Evolutionary conservation across 2,113 vertebrate species (phyloP).

Genomic region (Pomatostomus ruficeps): DNA sequence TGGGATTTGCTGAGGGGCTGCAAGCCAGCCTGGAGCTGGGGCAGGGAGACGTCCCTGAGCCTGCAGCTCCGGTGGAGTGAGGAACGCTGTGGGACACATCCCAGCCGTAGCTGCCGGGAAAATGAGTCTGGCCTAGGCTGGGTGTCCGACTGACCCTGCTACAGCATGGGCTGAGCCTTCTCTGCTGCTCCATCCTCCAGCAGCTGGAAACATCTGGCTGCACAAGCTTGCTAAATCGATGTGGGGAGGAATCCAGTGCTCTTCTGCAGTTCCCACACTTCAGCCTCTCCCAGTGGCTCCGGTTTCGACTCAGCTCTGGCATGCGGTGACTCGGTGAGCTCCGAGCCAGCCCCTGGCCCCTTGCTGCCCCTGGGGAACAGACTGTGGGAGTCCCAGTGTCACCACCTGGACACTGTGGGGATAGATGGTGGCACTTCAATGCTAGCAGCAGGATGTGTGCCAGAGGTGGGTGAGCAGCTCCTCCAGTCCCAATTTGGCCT

Average conservation of each 20-base stretch:
- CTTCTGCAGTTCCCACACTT: slow-evolving; percentile 33
- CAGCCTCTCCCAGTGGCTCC: background rate
- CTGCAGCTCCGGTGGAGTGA: background rate
- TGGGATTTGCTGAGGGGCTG: background rate
- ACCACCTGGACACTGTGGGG: accelerated
- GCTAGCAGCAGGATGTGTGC: background rate
- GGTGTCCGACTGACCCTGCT: background rate
- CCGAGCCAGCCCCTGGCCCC: accelerated
- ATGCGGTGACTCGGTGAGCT: background rate
- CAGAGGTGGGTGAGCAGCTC: background rate
- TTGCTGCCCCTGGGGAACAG: background rate
- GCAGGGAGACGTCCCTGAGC: accelerated
- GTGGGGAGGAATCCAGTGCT: background rate
- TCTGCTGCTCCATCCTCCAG: background rate
- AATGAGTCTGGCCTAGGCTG: background rate
- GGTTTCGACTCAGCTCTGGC: background rate
- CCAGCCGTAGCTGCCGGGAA: accelerated
- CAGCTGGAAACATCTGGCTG: slow-evolving; percentile 56
- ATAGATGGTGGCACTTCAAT: background rate
- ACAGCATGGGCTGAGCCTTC: background rate
- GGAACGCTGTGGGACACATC: background rate
- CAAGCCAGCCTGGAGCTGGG: background rate
- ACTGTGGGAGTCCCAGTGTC: accelerated
- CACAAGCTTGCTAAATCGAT: slow-evolving; percentile 17
- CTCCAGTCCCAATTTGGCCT: background rate